phyloP scores from a whole-genome alignment of 2,797 vertebrate genomes.

The Ptychobarbus kaznakovi region DNA sequence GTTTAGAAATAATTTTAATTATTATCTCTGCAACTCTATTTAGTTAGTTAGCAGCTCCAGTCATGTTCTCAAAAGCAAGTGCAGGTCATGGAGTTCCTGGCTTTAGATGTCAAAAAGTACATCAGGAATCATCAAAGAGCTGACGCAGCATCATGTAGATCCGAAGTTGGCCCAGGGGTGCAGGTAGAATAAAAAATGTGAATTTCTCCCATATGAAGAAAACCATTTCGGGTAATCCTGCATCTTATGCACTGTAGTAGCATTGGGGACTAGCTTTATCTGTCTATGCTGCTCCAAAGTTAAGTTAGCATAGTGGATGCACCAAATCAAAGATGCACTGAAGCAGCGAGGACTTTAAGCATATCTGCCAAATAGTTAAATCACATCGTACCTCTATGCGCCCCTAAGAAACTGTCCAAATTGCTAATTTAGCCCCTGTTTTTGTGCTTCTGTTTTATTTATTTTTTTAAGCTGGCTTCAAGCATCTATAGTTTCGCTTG shows the following conservation, averaged over 20 bases:
- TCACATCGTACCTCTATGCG: background rate
- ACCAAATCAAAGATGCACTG: background rate
- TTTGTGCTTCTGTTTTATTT: constrained; percentile 54
- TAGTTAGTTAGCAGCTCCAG: too few species aligned
- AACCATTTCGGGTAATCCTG: background rate
- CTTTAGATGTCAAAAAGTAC: too few species aligned
- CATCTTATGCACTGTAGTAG: background rate
- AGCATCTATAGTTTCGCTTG: constrained; percentile 95
- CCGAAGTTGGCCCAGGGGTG: background rate
- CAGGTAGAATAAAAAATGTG: background rate
- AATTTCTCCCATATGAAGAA: background rate
- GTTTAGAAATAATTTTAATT: too few species aligned
- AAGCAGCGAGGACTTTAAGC: background rate
- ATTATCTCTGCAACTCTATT: too few species aligned
- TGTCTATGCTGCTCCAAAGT: constrained; percentile 2
- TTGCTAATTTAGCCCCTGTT: background rate
- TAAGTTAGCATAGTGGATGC: background rate
- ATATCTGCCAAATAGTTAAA: background rate
- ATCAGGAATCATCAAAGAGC: too few species aligned
- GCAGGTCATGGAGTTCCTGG: too few species aligned
- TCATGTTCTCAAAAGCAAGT: too few species aligned
- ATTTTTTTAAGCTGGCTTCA: constrained; percentile 85
- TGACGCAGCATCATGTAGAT: constrained; percentile 7
- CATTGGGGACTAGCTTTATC: constrained; percentile 3
- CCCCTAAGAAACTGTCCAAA: background rate